Evolutionary conservation across 1,140 invertebrate genomes (phyloP).

Genomic region (Brachionus plicatilis): DNA sequence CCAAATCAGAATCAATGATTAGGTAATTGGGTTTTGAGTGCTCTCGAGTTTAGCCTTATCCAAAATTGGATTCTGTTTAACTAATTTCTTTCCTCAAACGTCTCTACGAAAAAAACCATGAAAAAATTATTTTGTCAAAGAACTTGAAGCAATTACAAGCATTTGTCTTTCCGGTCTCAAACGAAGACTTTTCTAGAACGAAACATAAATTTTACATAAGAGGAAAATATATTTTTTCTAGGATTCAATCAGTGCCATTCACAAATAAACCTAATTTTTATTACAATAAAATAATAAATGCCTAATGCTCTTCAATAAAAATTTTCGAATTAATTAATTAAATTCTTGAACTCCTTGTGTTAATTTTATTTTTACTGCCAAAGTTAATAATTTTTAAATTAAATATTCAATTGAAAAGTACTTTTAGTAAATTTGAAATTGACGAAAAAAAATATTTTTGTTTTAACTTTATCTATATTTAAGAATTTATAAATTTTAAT

Average conservation of each 20-base stretch:
- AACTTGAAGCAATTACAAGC: background rate
- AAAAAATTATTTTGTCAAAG: background rate
- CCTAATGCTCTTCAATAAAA: background rate
- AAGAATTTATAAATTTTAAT: too few species aligned
- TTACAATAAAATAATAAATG: background rate
- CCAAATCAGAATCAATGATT: conserved; percentile 17
- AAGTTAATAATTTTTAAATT: background rate
- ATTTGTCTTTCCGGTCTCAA: background rate
- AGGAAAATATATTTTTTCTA: background rate
- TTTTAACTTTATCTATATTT: too few species aligned
- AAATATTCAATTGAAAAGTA: background rate
- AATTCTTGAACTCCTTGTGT: background rate
- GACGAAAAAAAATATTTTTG: background rate
- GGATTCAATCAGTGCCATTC: background rate
- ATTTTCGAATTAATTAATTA: background rate
- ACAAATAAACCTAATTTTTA: background rate
- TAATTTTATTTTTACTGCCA: background rate
- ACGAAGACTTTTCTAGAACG: background rate
- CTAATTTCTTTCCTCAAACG: background rate
- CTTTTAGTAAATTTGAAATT: background rate
- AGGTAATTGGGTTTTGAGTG: background rate
- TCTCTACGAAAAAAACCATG: background rate
- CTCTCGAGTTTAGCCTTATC: background rate
- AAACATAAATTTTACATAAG: background rate
- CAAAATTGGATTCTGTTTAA: background rate